Base-by-base conservation (phyloP, 2,888 invertebrate species). In the Apeira syringaria region DNA sequence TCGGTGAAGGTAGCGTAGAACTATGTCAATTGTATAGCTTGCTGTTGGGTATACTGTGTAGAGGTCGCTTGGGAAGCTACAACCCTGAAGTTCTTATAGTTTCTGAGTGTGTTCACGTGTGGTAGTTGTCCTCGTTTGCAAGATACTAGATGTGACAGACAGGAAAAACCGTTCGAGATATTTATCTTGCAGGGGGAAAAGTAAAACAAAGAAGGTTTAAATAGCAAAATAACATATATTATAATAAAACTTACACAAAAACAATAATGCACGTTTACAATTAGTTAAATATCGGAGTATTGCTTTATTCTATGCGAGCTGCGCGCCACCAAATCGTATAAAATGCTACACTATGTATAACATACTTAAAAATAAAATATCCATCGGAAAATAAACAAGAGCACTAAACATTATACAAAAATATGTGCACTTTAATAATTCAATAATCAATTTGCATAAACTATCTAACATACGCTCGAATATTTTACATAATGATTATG, bases 221-320 rank as follows among this genome's bases (percentile, higher is more conserved):
- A 17, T 51, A 51, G 56, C 57, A 57, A 56, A 57, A 59, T 59
- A 59, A 59, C 50, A 41, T 56, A 44, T 47, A 50, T 45, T 59
- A 46, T 24, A 47, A 52, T 54, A 50, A 53, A 47, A 50, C 46
- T 51, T 53, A 40, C 36, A 27, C 26, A 20, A 43, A 32, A 45
- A 51, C 33, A 44, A 50, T 32, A 48, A 42, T 45, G 33, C 45
- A 47, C 33, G 36, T 41, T 36, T 44, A 43, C 39, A 45, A 39
- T 26, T 17, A 20, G n/a, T n/a, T n/a, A n/a, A n/a, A 20, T 20
- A 20, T 20, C 25, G 25, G 37, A 45, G 45, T 46, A 49, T 48
- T 47, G 35, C 36, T 7, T 20, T 7, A 20, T 20, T 7, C 7
- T 20, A 7, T 20, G 20, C 20, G 7, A 20, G 39, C 32, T 29